phyloP scores from a whole-genome alignment of 1,140 invertebrate species.

The Drepana arcuata region DNA sequence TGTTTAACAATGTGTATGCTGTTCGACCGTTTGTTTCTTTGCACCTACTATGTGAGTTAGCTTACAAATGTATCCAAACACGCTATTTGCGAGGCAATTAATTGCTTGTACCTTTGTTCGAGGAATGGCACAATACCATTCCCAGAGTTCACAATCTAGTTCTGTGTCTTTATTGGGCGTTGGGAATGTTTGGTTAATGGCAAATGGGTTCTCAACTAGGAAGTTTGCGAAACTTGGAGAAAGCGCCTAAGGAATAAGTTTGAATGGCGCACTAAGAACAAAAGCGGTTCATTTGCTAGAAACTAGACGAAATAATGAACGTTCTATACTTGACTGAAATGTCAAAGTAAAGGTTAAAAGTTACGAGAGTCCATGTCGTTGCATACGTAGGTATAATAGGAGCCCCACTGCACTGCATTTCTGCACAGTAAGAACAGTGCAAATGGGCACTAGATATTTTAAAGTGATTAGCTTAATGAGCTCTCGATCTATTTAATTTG shows the following conservation, averaged over 20 bases:
- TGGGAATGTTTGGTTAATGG: constrained; percentile 46
- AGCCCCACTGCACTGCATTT: no score
- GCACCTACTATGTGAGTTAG: no score
- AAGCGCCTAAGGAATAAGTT: constrained; percentile 36
- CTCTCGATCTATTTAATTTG: no score
- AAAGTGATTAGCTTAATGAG: no score
- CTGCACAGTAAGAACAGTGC: no score
- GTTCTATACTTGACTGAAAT: constrained; percentile 44
- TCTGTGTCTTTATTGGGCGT: constrained; percentile 32
- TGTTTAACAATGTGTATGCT: no score
- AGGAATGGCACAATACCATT: constrained; percentile 28
- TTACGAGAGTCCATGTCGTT: no score
- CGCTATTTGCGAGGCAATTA: no score
- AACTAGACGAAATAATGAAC: constrained; percentile 48
- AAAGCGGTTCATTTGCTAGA: constrained; percentile 53
- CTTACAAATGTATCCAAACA: no score
- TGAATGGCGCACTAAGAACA: constrained; percentile 43
- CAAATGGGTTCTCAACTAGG: constrained; percentile 40
- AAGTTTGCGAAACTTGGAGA: constrained; percentile 52
- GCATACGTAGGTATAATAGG: no score
- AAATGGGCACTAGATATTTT: no score
- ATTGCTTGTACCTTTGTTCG: constrained; percentile 26
- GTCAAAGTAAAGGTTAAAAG: constrained; percentile 60
- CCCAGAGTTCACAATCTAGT: constrained; percentile 26
- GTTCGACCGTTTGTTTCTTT: no score